Percentiles rank a stretch among this genome's conserved stretches.
Evolutionary conservation across 2,113 vertebrate genomes (phyloP).

Genomic region (Corythoichthys intestinalis): DNA sequence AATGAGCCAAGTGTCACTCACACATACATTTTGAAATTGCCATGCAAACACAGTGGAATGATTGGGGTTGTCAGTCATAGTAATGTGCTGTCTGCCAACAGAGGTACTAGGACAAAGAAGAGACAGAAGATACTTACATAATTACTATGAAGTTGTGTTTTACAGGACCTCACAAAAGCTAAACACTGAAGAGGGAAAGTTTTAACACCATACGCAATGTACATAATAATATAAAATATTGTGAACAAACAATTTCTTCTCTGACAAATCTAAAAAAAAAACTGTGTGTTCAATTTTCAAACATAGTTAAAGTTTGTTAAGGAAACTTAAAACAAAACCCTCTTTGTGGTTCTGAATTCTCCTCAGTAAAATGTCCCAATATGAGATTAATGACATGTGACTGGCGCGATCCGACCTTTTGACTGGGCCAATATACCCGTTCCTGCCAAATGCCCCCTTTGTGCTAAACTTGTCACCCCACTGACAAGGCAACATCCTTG

Average conservation of each 20-base stretch:
- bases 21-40: conserved; percentile 57
- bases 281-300: neutral
- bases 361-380: conserved; percentile 32
- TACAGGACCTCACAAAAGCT: conserved; percentile 30
- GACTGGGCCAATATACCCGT: conserved; percentile 37
- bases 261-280: neutral
- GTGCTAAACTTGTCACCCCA: conserved; percentile 60
- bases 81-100: conserved; percentile 56
- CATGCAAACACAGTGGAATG: conserved; percentile 61
- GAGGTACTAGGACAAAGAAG: conserved; percentile 20
- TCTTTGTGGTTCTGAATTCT: conserved; percentile 3
- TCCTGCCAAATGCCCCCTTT: conserved; percentile 45
- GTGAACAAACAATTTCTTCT: neutral
- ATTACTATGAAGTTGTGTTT: conserved; percentile 24
- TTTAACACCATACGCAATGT: conserved; percentile 22
- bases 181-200: conserved; percentile 47
- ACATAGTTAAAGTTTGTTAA: conserved; percentile 2
- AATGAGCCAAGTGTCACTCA: conserved; percentile 64
- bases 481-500: conserved; percentile 69
- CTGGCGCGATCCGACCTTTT: conserved; percentile 34
- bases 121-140: conserved; percentile 9
- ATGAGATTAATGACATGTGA: conserved; percentile 42
- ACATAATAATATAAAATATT: neutral
- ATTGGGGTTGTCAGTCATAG: conserved; percentile 69
- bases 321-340: neutral